Conservation (phyloP, 1,140 invertebrate species). For the Saxidomus purpurata region DNA sequence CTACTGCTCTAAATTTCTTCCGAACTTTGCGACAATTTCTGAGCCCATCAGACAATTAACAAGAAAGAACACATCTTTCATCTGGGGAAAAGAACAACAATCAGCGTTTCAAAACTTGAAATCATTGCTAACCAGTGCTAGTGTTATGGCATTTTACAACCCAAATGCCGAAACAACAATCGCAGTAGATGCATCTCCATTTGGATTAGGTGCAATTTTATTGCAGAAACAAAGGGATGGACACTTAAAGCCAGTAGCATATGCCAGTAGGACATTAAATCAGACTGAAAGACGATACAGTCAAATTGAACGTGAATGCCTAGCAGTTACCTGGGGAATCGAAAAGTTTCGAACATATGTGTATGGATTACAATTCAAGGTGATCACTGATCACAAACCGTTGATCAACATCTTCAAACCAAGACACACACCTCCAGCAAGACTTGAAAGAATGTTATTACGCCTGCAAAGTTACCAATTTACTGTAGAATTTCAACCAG, state of each 20-base stretch:
- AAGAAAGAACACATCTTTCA: conserved; percentile 3
- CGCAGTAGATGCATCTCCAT: conserved; percentile 46
- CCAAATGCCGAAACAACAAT: conserved; percentile 25
- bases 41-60: conserved; percentile 73
- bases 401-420: conserved; percentile 27
- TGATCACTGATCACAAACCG: conserved; percentile 65
- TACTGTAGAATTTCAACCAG: not conserved
- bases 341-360: conserved; percentile 87
- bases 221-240: conserved; percentile 51
- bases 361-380: conserved; percentile 68
- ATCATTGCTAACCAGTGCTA: not conserved
- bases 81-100: conserved; percentile 67
- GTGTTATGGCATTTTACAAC: conserved; percentile 64
- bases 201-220: conserved; percentile 51
- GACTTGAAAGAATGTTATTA: conserved; percentile 2
- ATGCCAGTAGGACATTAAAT: conserved; percentile 68
- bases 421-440: not conserved
- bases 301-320: conserved; percentile 72
- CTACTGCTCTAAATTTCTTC: conserved; percentile 74
- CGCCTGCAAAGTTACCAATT: not conserved
- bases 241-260: conserved; percentile 68
- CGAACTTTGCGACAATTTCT: conserved; percentile 62
- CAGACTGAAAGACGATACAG: conserved; percentile 68
- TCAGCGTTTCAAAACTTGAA: conserved; percentile 42
- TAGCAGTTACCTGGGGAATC: conserved; percentile 80